These are phyloP conservation scores for Pachliopta kotzebuea DNA, from an alignment of 2,888 invertebrate genomes.

Conservation along the genomic window DNA sequence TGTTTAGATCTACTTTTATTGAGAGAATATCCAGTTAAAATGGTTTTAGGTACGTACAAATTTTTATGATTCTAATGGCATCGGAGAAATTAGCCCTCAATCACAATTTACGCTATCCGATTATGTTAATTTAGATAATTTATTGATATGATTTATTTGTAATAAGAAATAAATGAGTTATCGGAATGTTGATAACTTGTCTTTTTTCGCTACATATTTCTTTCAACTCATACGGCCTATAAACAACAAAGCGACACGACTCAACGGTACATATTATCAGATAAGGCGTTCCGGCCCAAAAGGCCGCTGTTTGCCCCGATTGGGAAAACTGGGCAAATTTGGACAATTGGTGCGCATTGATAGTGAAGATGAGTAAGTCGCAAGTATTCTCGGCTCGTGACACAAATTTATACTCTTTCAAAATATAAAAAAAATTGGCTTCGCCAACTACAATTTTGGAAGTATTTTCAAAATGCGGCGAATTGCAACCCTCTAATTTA, in stretches of 20 bases:
- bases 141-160: not conserved
- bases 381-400: constrained; percentile 25
- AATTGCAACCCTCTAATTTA: too few relatives aligned
- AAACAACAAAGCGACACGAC: constrained; percentile 24
- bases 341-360: constrained; percentile 51
- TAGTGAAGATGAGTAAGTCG: constrained; percentile 50
- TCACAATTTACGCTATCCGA: not conserved
- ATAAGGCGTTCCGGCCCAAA: constrained; percentile 53
- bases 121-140: not conserved
- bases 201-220: not conserved
- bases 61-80: not conserved
- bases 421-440: too few relatives aligned
- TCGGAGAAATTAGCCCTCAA: not conserved
- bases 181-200: not conserved
- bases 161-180: not conserved
- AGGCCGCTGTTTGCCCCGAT: constrained; percentile 43
- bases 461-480: too few relatives aligned
- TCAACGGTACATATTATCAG: constrained; percentile 42
- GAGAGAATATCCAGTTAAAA: too few relatives aligned
- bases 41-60: too few relatives aligned
- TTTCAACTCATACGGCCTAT: constrained; percentile 5
- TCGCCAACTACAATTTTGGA: too few relatives aligned
- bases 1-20: too few relatives aligned
- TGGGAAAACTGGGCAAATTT: constrained; percentile 50
- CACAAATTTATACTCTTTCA: not conserved